Evolutionary conservation across 2,797 vertebrate genomes (phyloP), one percentile per base, ranked within the genome.

Genomic region (Acipenser oxyrinchus): DNA sequence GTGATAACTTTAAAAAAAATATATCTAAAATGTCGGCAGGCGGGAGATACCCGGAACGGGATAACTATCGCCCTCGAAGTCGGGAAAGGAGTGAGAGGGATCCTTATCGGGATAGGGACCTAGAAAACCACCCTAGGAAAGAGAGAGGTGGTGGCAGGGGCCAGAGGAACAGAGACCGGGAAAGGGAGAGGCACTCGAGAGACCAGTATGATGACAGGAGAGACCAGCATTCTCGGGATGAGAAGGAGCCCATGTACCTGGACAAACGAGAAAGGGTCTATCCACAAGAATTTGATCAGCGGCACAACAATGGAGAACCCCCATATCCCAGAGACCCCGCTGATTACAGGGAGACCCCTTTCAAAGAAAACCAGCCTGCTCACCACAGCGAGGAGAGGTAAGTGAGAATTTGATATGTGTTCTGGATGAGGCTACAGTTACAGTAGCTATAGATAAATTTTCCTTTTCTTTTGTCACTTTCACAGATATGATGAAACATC

Each of bases 11-110:
- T 37, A 2, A 37, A 37, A 37, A 37, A 0, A 37, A 37, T 37
- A 37, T 37, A 37, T 37, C 50, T 23, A 53, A 53, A 51, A 87
- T 83, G 84, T 75, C 84, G 59, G 80, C 79, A 66, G 76, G 69
- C n/a, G 80, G 66, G 15, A 70, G 70, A 70, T 76, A 78, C 70
- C 71, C 71, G 4, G 71, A 73, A 60, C 73, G 70, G 23, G 76
- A 81, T 57, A 71, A 1, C 51, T 72, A 83, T 50, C 64, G 7
- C 18, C 60, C 13, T 37, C 48, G 80, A 71, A 74, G 49, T 62
- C 72, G 71, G 8, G 9, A 48, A 15, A 71, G 51, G 70, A 71
- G 71, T 66, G 73, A 78, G 68, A 58, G 72, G 68, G 70, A 79
- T 48, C 61, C 72, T n/a, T 58, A 74, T 8, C 68, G 79, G 7